Base-by-base conservation (phyloP, 2,113 vertebrate genomes). In the Datnioides undecimradiatus region DNA sequence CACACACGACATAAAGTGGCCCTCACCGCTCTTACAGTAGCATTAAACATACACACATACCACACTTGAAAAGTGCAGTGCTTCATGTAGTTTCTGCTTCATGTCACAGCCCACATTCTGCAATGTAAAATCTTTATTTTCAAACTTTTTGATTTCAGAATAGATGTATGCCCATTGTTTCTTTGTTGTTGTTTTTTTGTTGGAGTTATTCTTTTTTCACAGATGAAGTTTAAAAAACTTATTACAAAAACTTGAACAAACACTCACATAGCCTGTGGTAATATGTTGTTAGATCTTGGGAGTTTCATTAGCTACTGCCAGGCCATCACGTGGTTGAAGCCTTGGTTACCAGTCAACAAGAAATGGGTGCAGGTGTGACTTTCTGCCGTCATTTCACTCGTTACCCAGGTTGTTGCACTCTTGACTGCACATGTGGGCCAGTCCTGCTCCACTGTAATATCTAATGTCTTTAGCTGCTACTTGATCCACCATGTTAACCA, bases 1-100 rank as follows among this genome's bases (percentile, higher is more conserved):
- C 54, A 86, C 58, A 73, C 31, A 36, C 2, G 7, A 76, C 43
- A 73, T 27, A 60, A 12, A 13, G 21, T 77, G 80, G 16, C 51
- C 34, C 27, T 31, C 21, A 29, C 13, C 14, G 12, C 33, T 59
- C 31, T 23, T 19, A 36, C 31, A 54, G 52, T 34, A 14, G 36
- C 9, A 0, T 52, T 55, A 17, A 67, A 83, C 51, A 70, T 21
- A 57, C 52, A 49, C 51, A 64, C 66, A 73, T 19, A 19, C n/a
- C 66, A 13, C 74, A 12, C n/a, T 62, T n/a, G 46, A 25, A 25
- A 11, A 41, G 21, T 33, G 6, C 13, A 29, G 3, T 8, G 5
- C 13, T 62, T 38, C 19, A 34, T 55, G 25, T 6, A 73, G 27
- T 0, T 2, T 68, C 76, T 73, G 66, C 33, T 66, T 52, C 6